Percentiles rank a stretch among this genome's conserved stretches.
phyloP scores from a whole-genome alignment of 1,140 invertebrate species.

The Bombus affinis region DNA sequence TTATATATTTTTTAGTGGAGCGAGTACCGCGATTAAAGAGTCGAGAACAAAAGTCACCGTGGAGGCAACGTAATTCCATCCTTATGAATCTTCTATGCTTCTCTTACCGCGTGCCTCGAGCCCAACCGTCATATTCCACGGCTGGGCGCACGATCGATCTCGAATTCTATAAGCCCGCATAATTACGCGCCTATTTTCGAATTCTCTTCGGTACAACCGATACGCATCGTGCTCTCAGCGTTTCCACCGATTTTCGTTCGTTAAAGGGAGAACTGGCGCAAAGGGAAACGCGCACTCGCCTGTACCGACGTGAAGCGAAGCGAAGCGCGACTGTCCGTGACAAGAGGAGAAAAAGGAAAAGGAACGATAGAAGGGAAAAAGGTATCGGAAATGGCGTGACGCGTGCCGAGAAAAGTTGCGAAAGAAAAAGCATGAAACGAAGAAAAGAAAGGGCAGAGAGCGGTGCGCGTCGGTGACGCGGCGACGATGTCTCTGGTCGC shows the following conservation, averaged over 20 bases:
- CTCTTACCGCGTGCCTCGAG: slow-evolving; percentile 33
- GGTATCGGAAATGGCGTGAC: neutral
- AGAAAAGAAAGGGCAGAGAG: neutral
- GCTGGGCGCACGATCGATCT: slow-evolving; percentile 20
- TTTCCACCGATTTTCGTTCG: neutral
- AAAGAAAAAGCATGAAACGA: neutral
- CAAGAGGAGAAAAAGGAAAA: neutral
- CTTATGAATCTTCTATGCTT: slow-evolving; percentile 55
- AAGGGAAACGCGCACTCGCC: too few relatives aligned
- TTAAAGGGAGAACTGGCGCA: neutral
- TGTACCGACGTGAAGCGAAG: too few relatives aligned
- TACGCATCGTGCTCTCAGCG: neutral
- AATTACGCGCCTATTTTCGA: slow-evolving; percentile 39
- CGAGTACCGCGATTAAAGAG: slow-evolving; percentile 49
- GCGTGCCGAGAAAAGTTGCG: neutral
- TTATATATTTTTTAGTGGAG: slow-evolving; percentile 48
- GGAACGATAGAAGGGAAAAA: neutral
- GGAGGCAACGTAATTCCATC: slow-evolving; percentile 50
- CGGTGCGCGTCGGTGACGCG: neutral
- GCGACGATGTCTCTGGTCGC: neutral
- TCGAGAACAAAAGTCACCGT: slow-evolving; percentile 47
- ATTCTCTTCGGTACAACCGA: neutral
- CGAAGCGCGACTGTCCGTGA: too few relatives aligned
- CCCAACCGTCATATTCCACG: slow-evolving; percentile 20
- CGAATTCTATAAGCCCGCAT: slow-evolving; percentile 44